Base-by-base conservation (phyloP, 1,140 invertebrate genomes). In the Apis dorsata region DNA sequence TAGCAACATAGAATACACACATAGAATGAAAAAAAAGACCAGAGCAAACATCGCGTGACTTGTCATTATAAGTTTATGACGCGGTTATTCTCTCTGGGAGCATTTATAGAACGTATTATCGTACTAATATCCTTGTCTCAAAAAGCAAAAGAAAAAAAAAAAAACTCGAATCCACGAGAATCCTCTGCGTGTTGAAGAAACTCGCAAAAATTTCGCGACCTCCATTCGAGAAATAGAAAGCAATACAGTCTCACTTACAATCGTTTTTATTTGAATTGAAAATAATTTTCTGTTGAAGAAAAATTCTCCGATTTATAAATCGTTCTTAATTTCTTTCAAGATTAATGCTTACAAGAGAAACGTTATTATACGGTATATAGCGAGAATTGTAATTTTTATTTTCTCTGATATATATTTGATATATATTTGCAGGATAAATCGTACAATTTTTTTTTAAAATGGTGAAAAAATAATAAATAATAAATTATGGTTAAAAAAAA, bases 51-150 rank as follows among this genome's bases (percentile, higher is more conserved):
- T 77, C 17, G 59, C 63, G 59, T 53, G 60, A 60, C 73, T 51
- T 59, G 79, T 66, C 69, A 63, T 83, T 79, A 74, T 84, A 84
- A 78, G 74, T 84, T 86, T 78, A 83, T 15, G 57, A 70, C 76
- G 73, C 55, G 62, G 74, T 65, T 77, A 73, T 85, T 86, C 79
- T 82, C 59, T 82, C 53, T 44, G 51, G 59, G 53, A 70, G 70
- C 57, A 77, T 66, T 86, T 86, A 83, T 72, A 80, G 62, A 65
- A 70, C 70, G 78, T 65, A 83, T 86, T 86, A 86, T 82, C 79
- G 74, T 55, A 57, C 63, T 68, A 73, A 60, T 81, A 74, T 60
- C 69, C 59, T 53, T 8, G 55, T 57, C 19, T 60, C 19, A 0
- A 80, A 60, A 49, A n/a, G 1, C 8, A 60, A 10, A 86, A 85